Conservation (phyloP, 2,888 invertebrate genomes). For the Anthophora plumipes region DNA sequence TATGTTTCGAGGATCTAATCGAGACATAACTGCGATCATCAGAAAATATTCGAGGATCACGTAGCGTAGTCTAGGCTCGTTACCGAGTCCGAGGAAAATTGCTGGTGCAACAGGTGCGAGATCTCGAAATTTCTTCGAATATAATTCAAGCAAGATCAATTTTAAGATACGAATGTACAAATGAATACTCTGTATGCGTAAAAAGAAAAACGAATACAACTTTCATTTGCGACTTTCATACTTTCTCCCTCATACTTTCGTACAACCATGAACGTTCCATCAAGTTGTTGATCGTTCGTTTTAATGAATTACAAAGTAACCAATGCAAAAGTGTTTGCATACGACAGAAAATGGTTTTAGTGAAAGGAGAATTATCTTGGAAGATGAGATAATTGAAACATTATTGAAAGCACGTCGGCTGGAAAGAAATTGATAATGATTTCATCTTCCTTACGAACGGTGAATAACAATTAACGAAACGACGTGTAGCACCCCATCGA, state of each 20-base stretch:
- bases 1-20: no score
- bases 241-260: constrained; percentile 30
- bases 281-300: not conserved
- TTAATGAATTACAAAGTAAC: not conserved
- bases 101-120: constrained; percentile 45
- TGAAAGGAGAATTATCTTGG: not conserved
- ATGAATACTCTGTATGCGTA: not conserved
- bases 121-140: constrained; percentile 35
- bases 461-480: no score
- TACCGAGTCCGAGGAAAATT: constrained; percentile 45
- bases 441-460: no score
- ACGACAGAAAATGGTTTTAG: not conserved
- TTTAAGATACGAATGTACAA: constrained; percentile 13
- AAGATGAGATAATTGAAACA: not conserved
- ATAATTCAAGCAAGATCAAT: constrained; percentile 31
- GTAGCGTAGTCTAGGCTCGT: no score
- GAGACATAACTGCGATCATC: no score
- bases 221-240: constrained; percentile 32
- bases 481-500: no score
- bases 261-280: not conserved
- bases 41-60: no score
- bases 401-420: not conserved
- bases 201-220: not conserved
- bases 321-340: not conserved
- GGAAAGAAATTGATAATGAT: not conserved